A percentile compares a stretch with the other conserved stretches of the same genome.
These are phyloP conservation scores for Pangasius djambal DNA, from an alignment of 2,797 vertebrate genomes.

Conservation along the genomic window DNA sequence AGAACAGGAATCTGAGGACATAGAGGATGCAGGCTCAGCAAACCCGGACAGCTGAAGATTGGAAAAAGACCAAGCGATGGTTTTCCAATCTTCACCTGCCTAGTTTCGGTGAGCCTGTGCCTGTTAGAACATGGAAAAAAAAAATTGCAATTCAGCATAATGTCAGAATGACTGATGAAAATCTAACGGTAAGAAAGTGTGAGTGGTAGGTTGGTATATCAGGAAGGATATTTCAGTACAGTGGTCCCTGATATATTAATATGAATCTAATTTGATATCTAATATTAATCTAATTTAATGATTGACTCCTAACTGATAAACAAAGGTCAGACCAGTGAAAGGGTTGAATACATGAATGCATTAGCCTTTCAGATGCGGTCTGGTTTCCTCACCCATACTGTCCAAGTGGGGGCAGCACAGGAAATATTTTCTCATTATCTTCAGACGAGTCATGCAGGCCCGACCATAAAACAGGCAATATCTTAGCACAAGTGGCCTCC, in stretches of 20 bases:
- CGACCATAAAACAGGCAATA: slow-evolving; percentile 8
- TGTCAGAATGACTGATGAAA: neutral
- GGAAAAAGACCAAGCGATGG: no score
- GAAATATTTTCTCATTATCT: neutral
- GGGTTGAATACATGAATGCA: slow-evolving; percentile 13
- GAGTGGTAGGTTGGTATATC: neutral
- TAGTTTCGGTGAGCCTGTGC: neutral
- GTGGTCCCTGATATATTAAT: neutral
- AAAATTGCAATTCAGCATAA: neutral
- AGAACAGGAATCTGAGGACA: no score
- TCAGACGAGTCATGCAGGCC: neutral
- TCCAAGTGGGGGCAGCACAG: slow-evolving; percentile 55
- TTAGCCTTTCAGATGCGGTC: neutral
- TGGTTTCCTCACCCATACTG: neutral
- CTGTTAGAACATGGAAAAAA: neutral
- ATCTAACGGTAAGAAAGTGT: neutral
- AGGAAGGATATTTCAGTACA: neutral
- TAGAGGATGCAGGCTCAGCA: no score
- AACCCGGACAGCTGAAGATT: no score
- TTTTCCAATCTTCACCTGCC: no score
- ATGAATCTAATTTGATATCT: no score
- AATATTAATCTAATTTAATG: neutral
- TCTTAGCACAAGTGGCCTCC: slow-evolving; percentile 9
- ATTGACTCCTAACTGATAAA: neutral
- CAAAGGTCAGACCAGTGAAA: slow-evolving; percentile 8